Evolutionary conservation across 2,797 vertebrate genomes (phyloP), one percentile per base, ranked within the genome.

Genomic region (Nannoperca obscura): DNA sequence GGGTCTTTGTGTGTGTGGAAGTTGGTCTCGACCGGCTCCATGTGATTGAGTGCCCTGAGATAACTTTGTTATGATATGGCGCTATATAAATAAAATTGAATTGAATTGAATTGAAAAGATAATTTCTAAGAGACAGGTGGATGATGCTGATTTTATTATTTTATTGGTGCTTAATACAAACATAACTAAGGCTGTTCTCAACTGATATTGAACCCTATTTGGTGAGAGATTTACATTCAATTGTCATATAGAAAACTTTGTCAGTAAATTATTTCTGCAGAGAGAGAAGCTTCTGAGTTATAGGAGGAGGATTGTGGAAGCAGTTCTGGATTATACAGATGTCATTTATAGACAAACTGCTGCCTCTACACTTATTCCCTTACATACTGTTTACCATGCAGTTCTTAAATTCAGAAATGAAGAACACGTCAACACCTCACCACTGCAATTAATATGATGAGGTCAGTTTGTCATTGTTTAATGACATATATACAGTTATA

Each of bases 241-340:
- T 64, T 20, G 64, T 53, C 44, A 52, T 30, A 52, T 14, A 70
- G 3, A 67, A 62, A 76, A 54, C 49, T 27, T 24, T 65, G 27
- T 27, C 0, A 11, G 17, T 27, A 68, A 34, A 53, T 32, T 50
- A 36, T 54, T 52, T 54, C 11, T 50, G 59, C 42, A 70, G 30
- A 58, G 30, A 49, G 7, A 57, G 64, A 69, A 47, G n/a, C 22
- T 12, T 34, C n/a, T 9, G 27, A 75, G 7, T 20, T 57, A 50
- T 24, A 49, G 34, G 9, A 67, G 27, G 42, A 57, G 14, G 40
- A 49, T 32, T 40, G 42, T 49, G 47, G 17, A 50, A 30, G 52
- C 59, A 14, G 20, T 30, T 57, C 32, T 71, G 57, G 53, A 47
- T 53, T 53, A 69, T 69, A 67, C 24, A 10, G 67, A 64, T 77